Conservation (phyloP, 1,140 invertebrate species). For the Drosophila ironensis region DNA sequence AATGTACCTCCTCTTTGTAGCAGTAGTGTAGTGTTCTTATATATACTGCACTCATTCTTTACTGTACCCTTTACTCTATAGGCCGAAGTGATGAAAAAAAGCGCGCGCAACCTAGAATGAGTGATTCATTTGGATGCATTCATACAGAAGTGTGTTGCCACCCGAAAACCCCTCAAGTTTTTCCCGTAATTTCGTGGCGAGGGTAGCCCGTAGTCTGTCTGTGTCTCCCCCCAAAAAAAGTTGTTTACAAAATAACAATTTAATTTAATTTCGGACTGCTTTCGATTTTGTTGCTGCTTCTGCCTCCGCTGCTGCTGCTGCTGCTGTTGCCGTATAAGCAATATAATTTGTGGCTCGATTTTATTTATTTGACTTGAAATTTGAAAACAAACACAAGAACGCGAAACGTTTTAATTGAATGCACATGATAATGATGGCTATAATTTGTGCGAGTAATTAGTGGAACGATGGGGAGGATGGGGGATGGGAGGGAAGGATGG, state of each 20-base stretch:
- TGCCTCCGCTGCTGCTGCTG: slow-evolving; percentile 1
- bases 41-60: too few species aligned
- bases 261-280: background rate
- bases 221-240: background rate
- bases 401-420: slow-evolving; percentile 44
- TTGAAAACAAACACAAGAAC: slow-evolving; percentile 37
- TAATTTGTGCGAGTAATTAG: slow-evolving; percentile 15
- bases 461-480: background rate
- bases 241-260: slow-evolving; percentile 19
- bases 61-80: too few species aligned
- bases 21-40: too few species aligned
- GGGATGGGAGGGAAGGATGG: background rate
- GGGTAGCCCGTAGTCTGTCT: background rate
- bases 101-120: too few species aligned
- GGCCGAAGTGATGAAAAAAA: too few species aligned
- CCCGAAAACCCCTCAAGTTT: too few species aligned
- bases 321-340: slow-evolving; percentile 41
- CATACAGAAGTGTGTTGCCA: too few species aligned
- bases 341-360: slow-evolving; percentile 48
- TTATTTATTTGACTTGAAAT: slow-evolving; percentile 61
- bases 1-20: too few species aligned
- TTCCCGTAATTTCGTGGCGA: too few species aligned
- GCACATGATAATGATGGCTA: slow-evolving; percentile 36
- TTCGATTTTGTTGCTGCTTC: slow-evolving; percentile 1
- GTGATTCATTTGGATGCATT: too few species aligned